These are phyloP conservation scores for Ia io DNA, from an alignment of 2,113 vertebrate species.

Conservation along the genomic window DNA sequence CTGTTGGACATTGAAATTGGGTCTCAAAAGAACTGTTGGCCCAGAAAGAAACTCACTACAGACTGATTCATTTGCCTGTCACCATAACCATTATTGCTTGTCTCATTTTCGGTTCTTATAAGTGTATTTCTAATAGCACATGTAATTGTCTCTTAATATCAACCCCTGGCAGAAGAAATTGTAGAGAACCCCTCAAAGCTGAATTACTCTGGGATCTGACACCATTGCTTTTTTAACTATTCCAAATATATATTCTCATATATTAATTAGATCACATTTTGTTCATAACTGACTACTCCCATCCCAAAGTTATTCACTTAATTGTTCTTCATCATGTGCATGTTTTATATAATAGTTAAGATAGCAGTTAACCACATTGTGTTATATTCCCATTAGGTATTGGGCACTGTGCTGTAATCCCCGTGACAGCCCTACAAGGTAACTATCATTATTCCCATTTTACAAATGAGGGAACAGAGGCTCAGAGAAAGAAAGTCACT, in stretches of 20 bases:
- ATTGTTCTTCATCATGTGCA: background rate
- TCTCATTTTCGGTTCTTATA: too few species aligned
- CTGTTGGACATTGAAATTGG: too few species aligned
- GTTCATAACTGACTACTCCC: background rate
- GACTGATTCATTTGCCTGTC: too few species aligned
- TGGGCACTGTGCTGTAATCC: background rate
- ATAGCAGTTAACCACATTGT: background rate
- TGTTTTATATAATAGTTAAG: background rate
- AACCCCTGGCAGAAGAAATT: background rate
- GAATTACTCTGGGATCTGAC: background rate
- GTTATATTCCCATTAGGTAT: background rate
- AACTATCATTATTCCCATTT: background rate
- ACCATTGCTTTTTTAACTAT: background rate
- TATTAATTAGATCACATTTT: background rate
- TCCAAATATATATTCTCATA: background rate
- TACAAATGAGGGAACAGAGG: background rate
- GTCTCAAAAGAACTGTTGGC: too few species aligned
- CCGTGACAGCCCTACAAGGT: background rate
- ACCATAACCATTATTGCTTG: too few species aligned
- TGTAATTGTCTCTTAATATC: background rate
- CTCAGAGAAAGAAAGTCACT: background rate
- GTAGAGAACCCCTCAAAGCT: background rate
- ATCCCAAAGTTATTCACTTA: background rate
- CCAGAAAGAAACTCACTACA: too few species aligned
- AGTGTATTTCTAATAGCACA: too few species aligned